Conservation (phyloP, 2,888 invertebrate genomes). For the Agrotis puta region DNA sequence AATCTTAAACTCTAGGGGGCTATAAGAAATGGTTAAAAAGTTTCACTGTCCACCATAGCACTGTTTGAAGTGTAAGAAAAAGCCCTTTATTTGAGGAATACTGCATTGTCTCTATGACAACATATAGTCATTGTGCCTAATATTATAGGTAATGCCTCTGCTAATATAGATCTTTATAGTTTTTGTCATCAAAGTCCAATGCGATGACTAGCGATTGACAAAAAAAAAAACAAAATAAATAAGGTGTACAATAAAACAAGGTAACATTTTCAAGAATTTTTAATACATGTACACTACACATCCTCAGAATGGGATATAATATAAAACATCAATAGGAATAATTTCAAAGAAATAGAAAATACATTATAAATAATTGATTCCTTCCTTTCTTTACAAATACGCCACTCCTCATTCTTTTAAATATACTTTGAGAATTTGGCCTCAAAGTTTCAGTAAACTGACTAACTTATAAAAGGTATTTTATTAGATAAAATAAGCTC, state of each 20-base stretch:
- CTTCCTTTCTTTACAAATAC: background rate
- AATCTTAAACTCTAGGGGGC: too few species aligned
- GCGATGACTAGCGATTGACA: background rate
- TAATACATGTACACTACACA: slow-evolving; percentile 29
- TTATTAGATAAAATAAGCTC: slow-evolving; percentile 41
- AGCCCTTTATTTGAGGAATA: too few species aligned
- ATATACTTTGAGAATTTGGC: slow-evolving; percentile 16
- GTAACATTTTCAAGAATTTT: slow-evolving; percentile 13
- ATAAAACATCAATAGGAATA: slow-evolving; percentile 11
- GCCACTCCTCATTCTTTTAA: background rate
- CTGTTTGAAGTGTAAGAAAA: too few species aligned
- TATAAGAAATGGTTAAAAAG: too few species aligned
- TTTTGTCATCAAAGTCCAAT: background rate
- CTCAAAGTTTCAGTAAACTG: background rate
- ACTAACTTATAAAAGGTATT: slow-evolving; percentile 3
- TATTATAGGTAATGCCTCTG: too few species aligned
- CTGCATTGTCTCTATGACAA: background rate
- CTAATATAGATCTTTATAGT: background rate
- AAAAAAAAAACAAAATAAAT: background rate
- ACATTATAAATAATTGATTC: background rate
- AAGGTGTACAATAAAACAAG: slow-evolving; percentile 3
- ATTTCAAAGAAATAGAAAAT: slow-evolving; percentile 2
- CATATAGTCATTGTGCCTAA: too few species aligned
- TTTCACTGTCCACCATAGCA: too few species aligned
- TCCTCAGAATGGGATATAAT: slow-evolving; percentile 2